Percentiles rank a stretch among this genome's conserved stretches.
These are phyloP conservation scores for Hycleus phaleratus DNA, from an alignment of 1,140 invertebrate species.

Conservation along the genomic window DNA sequence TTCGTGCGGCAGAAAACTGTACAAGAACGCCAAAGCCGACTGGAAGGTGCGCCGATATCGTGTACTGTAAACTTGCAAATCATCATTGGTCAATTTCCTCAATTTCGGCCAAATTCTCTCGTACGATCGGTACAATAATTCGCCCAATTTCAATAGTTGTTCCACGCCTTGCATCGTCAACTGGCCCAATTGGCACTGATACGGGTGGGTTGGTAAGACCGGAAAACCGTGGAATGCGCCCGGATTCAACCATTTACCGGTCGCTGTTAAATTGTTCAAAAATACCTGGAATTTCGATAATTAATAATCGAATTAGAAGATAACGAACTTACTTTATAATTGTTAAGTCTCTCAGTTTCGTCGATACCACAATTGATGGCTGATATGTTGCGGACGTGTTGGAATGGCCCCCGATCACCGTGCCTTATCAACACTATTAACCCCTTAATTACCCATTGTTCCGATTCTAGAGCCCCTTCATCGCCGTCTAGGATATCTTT, in stretches of 20 bases:
- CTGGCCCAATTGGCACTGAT: slow-evolving; percentile 58
- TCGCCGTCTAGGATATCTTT: slow-evolving; percentile 54
- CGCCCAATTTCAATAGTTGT: slow-evolving; percentile 72
- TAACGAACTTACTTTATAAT: slow-evolving; percentile 31
- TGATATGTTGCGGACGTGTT: slow-evolving; percentile 66
- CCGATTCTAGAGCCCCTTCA: slow-evolving; percentile 58
- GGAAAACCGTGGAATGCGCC: slow-evolving; percentile 80
- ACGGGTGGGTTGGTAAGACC: slow-evolving; percentile 53
- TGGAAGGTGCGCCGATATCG: slow-evolving; percentile 82
- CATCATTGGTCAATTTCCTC: slow-evolving; percentile 43
- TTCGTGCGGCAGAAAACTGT: slow-evolving; percentile 59
- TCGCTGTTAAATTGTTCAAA: slow-evolving; percentile 50
- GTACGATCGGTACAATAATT: slow-evolving; percentile 63
- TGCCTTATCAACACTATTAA: slow-evolving; percentile 75
- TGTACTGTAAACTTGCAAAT: slow-evolving; percentile 71
- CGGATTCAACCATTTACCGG: slow-evolving; percentile 61
- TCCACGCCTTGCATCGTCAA: slow-evolving; percentile 54
- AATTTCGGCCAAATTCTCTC: slow-evolving; percentile 36
- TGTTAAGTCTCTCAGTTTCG: slow-evolving; percentile 27
- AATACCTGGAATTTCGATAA: not conserved
- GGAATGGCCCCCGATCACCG: slow-evolving; percentile 78
- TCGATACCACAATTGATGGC: slow-evolving; percentile 64
- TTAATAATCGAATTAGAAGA: not conserved
- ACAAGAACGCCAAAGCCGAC: slow-evolving; percentile 74
- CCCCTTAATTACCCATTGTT: slow-evolving; percentile 65